Evolutionary conservation across 1,140 invertebrate genomes (phyloP).

Genomic region (Pinna nobilis): DNA sequence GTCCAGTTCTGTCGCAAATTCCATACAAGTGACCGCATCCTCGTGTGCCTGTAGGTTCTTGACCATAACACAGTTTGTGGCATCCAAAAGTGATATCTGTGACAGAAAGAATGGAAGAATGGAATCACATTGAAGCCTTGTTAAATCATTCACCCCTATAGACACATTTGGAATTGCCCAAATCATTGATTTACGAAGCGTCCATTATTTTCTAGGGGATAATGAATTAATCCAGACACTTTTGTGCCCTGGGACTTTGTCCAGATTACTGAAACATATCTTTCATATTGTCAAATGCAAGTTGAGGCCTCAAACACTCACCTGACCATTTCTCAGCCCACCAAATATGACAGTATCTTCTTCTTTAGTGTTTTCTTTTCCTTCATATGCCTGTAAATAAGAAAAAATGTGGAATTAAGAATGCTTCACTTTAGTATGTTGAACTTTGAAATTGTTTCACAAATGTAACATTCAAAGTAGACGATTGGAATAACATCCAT

Average conservation of each 20-base stretch:
- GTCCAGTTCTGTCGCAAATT: conserved; percentile 31
- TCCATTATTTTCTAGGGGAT: too few relatives aligned
- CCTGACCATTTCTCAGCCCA: conserved; percentile 43
- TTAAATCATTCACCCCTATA: too few relatives aligned
- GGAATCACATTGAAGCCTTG: not conserved
- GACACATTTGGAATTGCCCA: too few relatives aligned
- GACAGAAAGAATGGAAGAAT: not conserved
- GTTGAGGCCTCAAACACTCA: not conserved
- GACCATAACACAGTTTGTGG: conserved; percentile 36
- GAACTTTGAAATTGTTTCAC: too few relatives aligned
- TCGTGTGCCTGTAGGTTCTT: conserved; percentile 40
- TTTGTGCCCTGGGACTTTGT: too few relatives aligned
- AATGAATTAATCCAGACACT: too few relatives aligned
- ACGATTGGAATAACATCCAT: too few relatives aligned
- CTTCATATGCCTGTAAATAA: conserved; percentile 17
- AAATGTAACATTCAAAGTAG: too few relatives aligned
- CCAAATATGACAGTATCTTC: conserved; percentile 41
- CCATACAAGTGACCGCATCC: conserved; percentile 44
- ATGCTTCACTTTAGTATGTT: too few relatives aligned
- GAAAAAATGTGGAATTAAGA: too few relatives aligned
- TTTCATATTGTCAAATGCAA: not conserved
- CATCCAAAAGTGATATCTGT: conserved; percentile 43
- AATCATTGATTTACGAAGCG: too few relatives aligned
- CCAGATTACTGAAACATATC: too few relatives aligned
- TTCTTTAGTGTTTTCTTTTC: not conserved